Base-by-base conservation (phyloP, 2,797 vertebrate species). In the Chelon labrosus region DNA sequence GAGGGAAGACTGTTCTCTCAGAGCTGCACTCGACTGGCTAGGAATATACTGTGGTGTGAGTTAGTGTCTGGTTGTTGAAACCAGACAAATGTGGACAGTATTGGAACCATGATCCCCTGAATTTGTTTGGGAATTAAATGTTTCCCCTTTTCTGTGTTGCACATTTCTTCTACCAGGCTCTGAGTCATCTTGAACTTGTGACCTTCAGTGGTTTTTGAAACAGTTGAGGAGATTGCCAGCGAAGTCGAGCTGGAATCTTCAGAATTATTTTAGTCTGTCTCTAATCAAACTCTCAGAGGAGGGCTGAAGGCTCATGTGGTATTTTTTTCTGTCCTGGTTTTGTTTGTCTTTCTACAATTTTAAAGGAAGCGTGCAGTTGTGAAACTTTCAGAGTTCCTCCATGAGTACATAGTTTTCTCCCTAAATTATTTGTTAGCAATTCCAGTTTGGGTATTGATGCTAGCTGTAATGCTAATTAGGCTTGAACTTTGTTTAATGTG, bases 1-100 rank as follows among this genome's bases (percentile, higher is more conserved):
- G 38, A 54, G 65, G 20, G 7, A 37, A 27, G 27, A 60, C n/a
- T 65, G 47, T 69, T 66, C 73, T 63, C 35, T 63, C 16, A 8
- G 44, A 47, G 17, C 44, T n/a, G 7, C 44, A 19, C 7, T 19
- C 7, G 44, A 11, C 38, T 39, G 38, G 9, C 12, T 7, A 10
- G 12, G 38, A 39, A 39, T 39, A 39, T 39, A 39, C 38, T 39
- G 38, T 39, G 38, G 38, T 39, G 38, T 39, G 38, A 31, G 31
- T 31, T 31, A 31, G 31, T 31, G 31, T 31, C 31, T 31, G 31
- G 31, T 31, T 31, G 31, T 31, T 31, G 31, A 31, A 31, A 31
- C 31, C 31, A 31, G 31, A 31, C 31, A 39, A 39, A 39, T 39
- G 38, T 39, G 38, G 10, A 12, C 38, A 5, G 38, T 39, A 11